phyloP scores from a whole-genome alignment of 2,113 vertebrate species.

The Cryptomyrus ogoouensis region DNA sequence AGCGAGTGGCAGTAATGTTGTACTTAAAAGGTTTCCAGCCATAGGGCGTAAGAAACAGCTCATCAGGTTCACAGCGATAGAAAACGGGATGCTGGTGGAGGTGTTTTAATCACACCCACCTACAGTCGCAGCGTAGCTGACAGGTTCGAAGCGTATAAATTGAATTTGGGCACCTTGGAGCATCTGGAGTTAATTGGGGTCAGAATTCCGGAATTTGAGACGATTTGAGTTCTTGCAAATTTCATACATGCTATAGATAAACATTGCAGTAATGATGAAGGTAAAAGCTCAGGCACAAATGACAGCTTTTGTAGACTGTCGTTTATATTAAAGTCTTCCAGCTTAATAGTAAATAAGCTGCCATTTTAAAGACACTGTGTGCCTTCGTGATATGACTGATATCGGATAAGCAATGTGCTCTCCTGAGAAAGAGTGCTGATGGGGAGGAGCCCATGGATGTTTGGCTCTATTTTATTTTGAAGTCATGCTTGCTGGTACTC shows the following conservation, averaged over 20 bases:
- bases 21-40: background rate
- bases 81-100: background rate
- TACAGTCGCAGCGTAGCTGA: background rate
- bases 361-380: background rate
- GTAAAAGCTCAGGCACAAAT: background rate
- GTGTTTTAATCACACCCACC: background rate
- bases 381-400: background rate
- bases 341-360: background rate
- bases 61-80: background rate
- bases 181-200: background rate
- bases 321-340: background rate
- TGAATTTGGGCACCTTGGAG: background rate
- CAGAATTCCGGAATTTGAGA: background rate
- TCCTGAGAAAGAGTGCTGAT: background rate
- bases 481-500: background rate
- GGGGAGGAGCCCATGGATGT: background rate
- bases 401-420: background rate
- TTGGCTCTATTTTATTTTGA: background rate
- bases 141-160: background rate
- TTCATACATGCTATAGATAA: background rate
- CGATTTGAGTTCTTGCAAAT: background rate
- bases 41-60: background rate
- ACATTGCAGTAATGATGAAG: background rate
- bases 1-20: background rate
- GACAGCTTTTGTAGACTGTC: background rate